Evolutionary conservation across 2,113 vertebrate genomes (phyloP), one percentile per base, ranked within the genome.

Genomic region (Myotis yumanensis): DNA sequence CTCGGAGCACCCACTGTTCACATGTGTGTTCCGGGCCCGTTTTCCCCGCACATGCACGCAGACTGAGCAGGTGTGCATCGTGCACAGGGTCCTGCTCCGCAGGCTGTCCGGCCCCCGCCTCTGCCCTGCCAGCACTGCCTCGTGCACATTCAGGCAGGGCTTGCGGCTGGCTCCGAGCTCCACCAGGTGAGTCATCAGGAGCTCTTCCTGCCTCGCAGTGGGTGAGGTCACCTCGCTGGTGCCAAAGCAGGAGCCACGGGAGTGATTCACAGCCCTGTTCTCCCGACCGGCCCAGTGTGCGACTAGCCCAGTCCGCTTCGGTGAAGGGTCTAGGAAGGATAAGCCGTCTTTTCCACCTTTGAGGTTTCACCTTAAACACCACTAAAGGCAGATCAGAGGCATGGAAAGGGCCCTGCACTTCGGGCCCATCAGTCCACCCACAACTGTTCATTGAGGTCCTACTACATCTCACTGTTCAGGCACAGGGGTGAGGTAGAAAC

Each of bases 141-240:
- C 0, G 0, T 25, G 52, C 69, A 35, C 59, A 0, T 11, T 1
- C 32, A 0, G 0, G 15, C 23, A 43, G 94, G 35, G 1, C 76
- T 3, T 25, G 30, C 43, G 11, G 37, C 37, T 0, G 0, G 80
- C 15, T 28, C 75, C 0, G 0, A 62, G 9, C 79, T 62, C 18
- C 1, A 3, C 40, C 86, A 85, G 84, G 77, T 95, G 95, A 97
- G 88, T 95, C 54, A 95, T 32, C 62, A 32, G 68, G 66, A 30
- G 11, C 35, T 77, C 40, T 51, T 83, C 95, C 77, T 94, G 97
- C 88, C 96, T 54, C 5, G 43, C 18, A 35, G 77, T 83, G 83
- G 86, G 93, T 95, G 97, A 95, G 93, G 96, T 95, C 71, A 95
- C 57, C 77, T 48, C 73, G 32, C 35, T 2, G 3, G 68, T 92